phyloP scores from a whole-genome alignment of 2,888 invertebrate species.

The Drosophila macrothrix region DNA sequence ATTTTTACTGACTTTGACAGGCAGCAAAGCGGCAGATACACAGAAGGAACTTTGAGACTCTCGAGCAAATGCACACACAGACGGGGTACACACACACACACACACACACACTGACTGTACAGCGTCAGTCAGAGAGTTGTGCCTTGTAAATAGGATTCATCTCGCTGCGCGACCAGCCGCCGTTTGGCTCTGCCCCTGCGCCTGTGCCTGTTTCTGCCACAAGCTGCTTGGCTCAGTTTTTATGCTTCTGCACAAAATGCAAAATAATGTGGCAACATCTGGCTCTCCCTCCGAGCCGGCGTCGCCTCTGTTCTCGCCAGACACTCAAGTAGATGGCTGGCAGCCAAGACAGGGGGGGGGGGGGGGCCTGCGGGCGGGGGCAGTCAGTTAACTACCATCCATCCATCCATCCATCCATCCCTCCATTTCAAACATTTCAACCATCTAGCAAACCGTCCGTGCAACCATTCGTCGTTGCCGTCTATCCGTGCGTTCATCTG shows the following conservation, averaged over 20 bases:
- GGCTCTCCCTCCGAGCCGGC: constrained; percentile 41
- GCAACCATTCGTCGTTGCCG: constrained; percentile 43
- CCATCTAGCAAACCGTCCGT: constrained; percentile 39
- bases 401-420: constrained; percentile 50
- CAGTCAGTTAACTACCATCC: constrained; percentile 61
- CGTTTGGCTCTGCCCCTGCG: constrained; percentile 47
- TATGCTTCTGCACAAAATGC: constrained; percentile 72
- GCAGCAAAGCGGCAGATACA: constrained; percentile 54
- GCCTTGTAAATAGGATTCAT: constrained; percentile 79
- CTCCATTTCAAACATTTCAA: constrained; percentile 20
- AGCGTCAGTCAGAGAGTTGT: constrained; percentile 63
- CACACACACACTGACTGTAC: constrained; percentile 24
- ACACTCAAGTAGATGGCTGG: constrained; percentile 71
- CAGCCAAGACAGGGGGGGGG: neutral
- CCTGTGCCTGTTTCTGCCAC: constrained; percentile 1
- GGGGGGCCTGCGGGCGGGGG: constrained; percentile 17
- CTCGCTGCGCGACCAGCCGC: constrained; percentile 70
- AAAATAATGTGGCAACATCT: constrained; percentile 72
- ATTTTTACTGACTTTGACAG: constrained; percentile 79
- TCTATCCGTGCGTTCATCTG: constrained; percentile 69
- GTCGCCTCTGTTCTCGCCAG: constrained; percentile 67
- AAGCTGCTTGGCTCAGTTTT: constrained; percentile 42
- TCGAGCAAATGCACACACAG: constrained; percentile 25
- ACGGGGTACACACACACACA: constrained; percentile 18
- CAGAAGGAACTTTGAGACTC: constrained; percentile 22